Conservation (phyloP, 2,888 invertebrate species). For the Orgyia antiqua region DNA sequence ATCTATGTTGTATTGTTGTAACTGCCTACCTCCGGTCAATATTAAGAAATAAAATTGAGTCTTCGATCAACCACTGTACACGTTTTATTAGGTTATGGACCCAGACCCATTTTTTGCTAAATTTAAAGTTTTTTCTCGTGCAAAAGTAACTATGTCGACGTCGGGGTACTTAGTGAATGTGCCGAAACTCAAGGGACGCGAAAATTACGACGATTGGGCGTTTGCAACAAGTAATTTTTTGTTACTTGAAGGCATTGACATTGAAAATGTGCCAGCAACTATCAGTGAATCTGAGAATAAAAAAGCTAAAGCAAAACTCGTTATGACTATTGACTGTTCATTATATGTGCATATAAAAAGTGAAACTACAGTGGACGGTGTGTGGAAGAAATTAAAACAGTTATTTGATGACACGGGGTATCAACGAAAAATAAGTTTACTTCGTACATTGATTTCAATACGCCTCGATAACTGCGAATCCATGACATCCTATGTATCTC, state of each 20-base stretch:
- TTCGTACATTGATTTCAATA: neutral
- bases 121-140: neutral
- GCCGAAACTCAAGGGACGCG: too few relatives aligned
- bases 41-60: too few relatives aligned
- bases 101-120: neutral
- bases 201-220: too few relatives aligned
- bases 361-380: neutral
- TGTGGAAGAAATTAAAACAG: neutral
- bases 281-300: conserved; percentile 5
- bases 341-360: neutral
- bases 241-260: conserved; percentile 5
- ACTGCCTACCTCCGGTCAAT: too few relatives aligned
- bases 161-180: neutral
- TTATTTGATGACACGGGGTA: neutral
- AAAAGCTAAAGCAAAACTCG: conserved; percentile 1
- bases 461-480: neutral
- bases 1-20: too few relatives aligned
- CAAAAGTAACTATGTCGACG: neutral
- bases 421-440: neutral
- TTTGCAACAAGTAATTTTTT: conserved; percentile 1
- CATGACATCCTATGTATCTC: neutral
- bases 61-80: neutral
- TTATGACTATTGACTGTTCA: neutral
- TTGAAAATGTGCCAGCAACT: conserved; percentile 1
- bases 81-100: neutral